Percentiles rank a stretch among this genome's conserved stretches.
Conservation (phyloP, 2,888 invertebrate species). For the Apodemia hepburni region DNA sequence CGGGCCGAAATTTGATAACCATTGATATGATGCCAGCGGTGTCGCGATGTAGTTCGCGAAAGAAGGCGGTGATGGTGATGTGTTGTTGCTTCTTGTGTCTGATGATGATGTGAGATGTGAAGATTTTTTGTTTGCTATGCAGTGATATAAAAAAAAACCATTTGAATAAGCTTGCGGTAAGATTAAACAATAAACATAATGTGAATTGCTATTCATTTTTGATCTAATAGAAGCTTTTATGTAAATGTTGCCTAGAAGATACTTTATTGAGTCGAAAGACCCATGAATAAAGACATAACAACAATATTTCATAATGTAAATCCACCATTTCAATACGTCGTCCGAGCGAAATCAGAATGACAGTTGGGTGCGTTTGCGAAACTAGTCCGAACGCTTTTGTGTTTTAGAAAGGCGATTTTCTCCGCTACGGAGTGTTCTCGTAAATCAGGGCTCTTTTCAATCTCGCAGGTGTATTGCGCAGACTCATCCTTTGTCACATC, state of each 20-base stretch:
- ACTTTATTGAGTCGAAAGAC: constrained; percentile 26
- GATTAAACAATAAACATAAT: not conserved
- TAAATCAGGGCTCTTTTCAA: constrained; percentile 50
- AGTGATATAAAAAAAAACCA: no score
- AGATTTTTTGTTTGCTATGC: no score
- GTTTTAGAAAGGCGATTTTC: constrained; percentile 58
- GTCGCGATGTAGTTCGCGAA: no score
- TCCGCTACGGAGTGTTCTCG: constrained; percentile 45
- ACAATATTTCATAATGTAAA: constrained; percentile 32
- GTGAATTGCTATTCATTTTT: not conserved
- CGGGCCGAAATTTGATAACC: no score
- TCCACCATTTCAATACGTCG: constrained; percentile 31
- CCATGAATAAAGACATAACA: constrained; percentile 26
- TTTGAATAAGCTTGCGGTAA: not conserved
- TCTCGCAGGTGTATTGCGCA: constrained; percentile 58
- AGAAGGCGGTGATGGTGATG: no score
- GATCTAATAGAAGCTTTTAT: constrained; percentile 3
- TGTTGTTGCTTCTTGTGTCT: no score
- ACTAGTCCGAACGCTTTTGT: constrained; percentile 38
- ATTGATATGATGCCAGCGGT: no score
- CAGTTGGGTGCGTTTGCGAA: constrained; percentile 30
- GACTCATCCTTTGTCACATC: constrained; percentile 46
- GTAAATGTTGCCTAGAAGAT: constrained; percentile 5
- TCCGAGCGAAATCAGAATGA: constrained; percentile 29
- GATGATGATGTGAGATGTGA: no score